Base-by-base conservation (phyloP, 2,113 vertebrate genomes). In the Pollimyrus isidori region DNA sequence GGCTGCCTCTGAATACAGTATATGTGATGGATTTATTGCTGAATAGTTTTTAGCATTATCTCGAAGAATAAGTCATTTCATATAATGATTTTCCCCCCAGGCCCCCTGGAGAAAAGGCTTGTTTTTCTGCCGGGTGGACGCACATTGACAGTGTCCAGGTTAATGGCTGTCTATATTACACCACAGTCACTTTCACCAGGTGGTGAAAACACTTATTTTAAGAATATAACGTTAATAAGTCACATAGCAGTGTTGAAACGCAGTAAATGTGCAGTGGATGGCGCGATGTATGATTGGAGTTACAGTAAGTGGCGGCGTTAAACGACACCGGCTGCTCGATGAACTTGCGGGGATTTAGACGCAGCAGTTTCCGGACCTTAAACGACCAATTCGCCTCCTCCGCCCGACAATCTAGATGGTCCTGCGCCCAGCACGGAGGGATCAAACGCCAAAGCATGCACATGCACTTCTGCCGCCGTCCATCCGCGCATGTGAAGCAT, bases 121-220 rank as follows among this genome's bases (percentile, higher is more conserved):
- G 88, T 90, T 92, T 91, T 90, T 76, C 90, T 89, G 90, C 90
- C 92, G 92, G 90, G 52, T 82, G 91, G 90, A 92, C 93, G 92
- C 93, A 92, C 93, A 92, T 93, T 92, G 93, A 94, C 87, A 69
- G 92, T 93, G 91, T 89, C 92, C 92, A 91, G 88, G 94, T 90
- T 89, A 93, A 89, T 91, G 90, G 90, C 91, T 90, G 91, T 90
- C 56, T 92, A 88, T 26, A 92, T 94, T 90, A 80, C 91, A 92
- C 87, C 35, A 87, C 89, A 52, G 13, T 23, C 84, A 56, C 88
- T 80, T 56, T 76, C 50, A 58, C 80, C n/a, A 5, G 39, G 42
- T 46, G 90, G 30, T 73, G 26, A 15, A 53, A 87, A 35, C 30
- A 87, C 48, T 86, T 49, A 49, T 49, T 5, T 23, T 3, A 49